Evolutionary conservation across 2,888 invertebrate genomes (phyloP).

Genomic region (Sabatieria punctata): DNA sequence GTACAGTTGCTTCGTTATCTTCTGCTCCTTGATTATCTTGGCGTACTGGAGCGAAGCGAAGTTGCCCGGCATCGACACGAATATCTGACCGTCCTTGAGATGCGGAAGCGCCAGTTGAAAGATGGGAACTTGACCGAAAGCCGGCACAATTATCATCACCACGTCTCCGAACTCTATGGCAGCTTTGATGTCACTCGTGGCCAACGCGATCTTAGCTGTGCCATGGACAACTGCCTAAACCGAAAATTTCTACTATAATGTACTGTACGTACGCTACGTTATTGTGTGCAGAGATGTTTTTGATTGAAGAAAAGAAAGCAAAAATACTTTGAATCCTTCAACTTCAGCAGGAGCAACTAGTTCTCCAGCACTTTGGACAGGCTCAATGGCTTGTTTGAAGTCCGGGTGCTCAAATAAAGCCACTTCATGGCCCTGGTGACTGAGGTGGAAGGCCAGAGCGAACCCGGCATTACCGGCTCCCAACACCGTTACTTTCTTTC

Average conservation of each 20-base stretch:
- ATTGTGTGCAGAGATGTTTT: no score
- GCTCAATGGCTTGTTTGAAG: slow-evolving; percentile 3
- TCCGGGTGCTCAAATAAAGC: slow-evolving; percentile 7
- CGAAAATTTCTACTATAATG: background rate
- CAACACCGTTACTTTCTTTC: slow-evolving; percentile 5
- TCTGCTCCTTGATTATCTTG: background rate
- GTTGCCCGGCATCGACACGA: slow-evolving; percentile 7
- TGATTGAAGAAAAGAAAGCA: no score
- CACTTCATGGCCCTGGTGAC: slow-evolving; percentile 3
- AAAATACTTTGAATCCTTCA: slow-evolving; percentile 2
- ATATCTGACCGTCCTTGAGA: slow-evolving; percentile 4
- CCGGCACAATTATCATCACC: slow-evolving; percentile 3
- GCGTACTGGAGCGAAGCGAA: slow-evolving; percentile 6
- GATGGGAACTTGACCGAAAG: slow-evolving; percentile 5
- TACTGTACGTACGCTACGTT: no score
- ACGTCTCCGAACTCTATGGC: slow-evolving; percentile 7
- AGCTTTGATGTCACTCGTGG: slow-evolving; percentile 5
- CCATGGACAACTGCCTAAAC: slow-evolving; percentile 4
- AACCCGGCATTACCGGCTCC: slow-evolving; percentile 8
- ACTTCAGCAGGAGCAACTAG: slow-evolving; percentile 1
- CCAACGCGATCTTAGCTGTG: slow-evolving; percentile 2
- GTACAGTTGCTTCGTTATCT: background rate
- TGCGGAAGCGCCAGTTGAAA: slow-evolving; percentile 7
- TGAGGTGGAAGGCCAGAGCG: slow-evolving; percentile 4
- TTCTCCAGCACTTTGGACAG: background rate